phyloP scores from a whole-genome alignment of 2,113 vertebrate species.

The Podilymbus podiceps region DNA sequence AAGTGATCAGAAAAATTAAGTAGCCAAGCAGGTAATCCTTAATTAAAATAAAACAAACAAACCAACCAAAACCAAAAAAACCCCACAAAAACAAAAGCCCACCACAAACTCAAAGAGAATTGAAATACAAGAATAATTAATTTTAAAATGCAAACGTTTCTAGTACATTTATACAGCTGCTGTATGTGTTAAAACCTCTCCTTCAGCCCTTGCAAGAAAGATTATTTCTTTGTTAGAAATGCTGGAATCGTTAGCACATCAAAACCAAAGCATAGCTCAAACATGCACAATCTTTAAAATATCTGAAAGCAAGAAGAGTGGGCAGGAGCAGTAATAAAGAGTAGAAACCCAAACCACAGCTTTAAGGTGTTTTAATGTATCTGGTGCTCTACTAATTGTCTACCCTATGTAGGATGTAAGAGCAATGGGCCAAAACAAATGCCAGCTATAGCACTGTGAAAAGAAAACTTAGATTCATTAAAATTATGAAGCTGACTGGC shows the following conservation, averaged over 20 bases:
- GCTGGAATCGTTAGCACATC: conserved; percentile 40
- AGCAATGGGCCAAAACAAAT: neutral
- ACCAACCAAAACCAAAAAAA: too few species aligned
- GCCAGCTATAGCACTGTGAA: conserved; percentile 7
- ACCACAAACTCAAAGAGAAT: neutral
- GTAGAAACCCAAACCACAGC: conserved; percentile 32
- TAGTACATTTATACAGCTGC: conserved; percentile 4
- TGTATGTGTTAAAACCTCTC: conserved; percentile 37
- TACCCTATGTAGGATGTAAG: neutral
- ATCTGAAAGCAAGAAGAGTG: conserved; percentile 38
- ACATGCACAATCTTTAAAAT: conserved; percentile 54
- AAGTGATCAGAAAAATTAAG: conserved; percentile 60
- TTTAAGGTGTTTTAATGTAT: conserved; percentile 36
- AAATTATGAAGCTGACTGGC: neutral
- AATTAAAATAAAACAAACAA: neutral
- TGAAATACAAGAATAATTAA: conserved; percentile 34
- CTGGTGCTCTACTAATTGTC: neutral
- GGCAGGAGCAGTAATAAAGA: conserved; percentile 32
- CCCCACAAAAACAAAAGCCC: too few species aligned
- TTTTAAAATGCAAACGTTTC: conserved; percentile 16
- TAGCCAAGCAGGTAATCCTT: conserved; percentile 50
- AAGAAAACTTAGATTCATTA: neutral
- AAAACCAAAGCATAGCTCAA: conserved; percentile 42
- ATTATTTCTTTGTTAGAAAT: conserved; percentile 43
- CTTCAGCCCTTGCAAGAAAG: conserved; percentile 45